Base-by-base conservation (phyloP, 2,888 invertebrate genomes). In the Aricia artaxerxes region DNA sequence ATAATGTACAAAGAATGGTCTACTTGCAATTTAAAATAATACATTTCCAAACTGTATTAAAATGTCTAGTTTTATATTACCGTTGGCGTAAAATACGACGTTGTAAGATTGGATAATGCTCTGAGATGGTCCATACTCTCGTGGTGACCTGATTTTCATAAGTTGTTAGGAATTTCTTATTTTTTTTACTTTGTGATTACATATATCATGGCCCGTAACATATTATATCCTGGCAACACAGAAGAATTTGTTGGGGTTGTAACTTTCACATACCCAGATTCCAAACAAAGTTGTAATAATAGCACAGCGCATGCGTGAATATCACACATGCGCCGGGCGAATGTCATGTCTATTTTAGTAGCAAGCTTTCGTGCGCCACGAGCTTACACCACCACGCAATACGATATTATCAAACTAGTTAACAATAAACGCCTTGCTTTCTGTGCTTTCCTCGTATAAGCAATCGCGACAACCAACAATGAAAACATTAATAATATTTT, bases 291-390 rank as follows among this genome's bases (percentile, higher is more conserved):
- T 77, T 73, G 64, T 73, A 76, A 77, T 73, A 69, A 64, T 57
- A 44, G 80, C 76, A 73, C 40, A 76, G 84, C 92, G 93, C 93
- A 89, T 90, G 92, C 92, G 92, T 82, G 83, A 64, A 80, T 72
- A 83, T 81, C 83, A 82, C 86, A 84, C 92, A 88, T 85, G 93
- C 92, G 92, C 90, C 61, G 7, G 78, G 4, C 49, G 89, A 90
- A 92, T 92, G 91, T 91, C 92, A 91, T 85, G 82, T 89, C 92
- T 93, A 93, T 93, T 93, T 93, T 89, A 90, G 94, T 92, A 88
- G 84, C 85, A 87, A 88, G 87, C 88, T 85, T 85, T 83, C 85
- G 85, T 82, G 85, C 86, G 83, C 81, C 79, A 80, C 84, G 82
- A 84, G 83, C 85, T 82, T 81, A 83, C 84, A 83, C 83, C 82